Evolutionary conservation across 2,888 invertebrate genomes (phyloP).

Genomic region (Flabesymbios commensalis): DNA sequence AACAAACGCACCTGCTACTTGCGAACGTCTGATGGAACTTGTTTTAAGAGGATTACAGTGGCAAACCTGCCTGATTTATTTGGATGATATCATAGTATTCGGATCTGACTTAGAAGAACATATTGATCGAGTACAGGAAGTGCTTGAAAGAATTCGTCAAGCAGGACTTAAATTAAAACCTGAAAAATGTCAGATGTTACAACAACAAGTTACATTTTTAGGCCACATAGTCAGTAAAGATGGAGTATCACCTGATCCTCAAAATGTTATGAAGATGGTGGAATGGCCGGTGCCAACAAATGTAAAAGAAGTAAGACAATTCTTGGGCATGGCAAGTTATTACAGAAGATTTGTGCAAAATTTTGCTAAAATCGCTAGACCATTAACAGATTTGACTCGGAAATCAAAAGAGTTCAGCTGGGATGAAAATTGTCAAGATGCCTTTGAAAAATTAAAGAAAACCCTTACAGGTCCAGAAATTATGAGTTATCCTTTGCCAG

Average conservation of each 20-base stretch:
- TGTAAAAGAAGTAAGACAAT: conserved; percentile 23
- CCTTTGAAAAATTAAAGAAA: conserved; percentile 18
- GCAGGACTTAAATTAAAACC: conserved; percentile 8
- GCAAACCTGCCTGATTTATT: not conserved
- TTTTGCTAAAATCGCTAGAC: conserved; percentile 19
- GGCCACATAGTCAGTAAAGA: conserved; percentile 6
- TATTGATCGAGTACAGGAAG: conserved; percentile 21
- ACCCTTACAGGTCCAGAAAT: conserved; percentile 16
- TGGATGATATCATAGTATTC: conserved; percentile 9
- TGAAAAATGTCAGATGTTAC: conserved; percentile 28
- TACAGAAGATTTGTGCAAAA: conserved; percentile 23
- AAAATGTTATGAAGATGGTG: not conserved
- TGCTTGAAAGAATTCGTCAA: conserved; percentile 23
- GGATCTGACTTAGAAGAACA: conserved; percentile 20
- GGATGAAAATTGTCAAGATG: not conserved
- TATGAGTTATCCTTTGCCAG: conserved; percentile 11
- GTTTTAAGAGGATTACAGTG: conserved; percentile 3
- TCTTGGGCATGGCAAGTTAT: conserved; percentile 25
- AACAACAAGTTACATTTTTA: conserved; percentile 20
- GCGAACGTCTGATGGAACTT: not conserved
- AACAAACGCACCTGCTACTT: conserved; percentile 1
- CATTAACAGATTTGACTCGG: conserved; percentile 20
- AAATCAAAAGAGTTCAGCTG: not conserved
- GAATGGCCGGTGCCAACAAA: conserved; percentile 2
- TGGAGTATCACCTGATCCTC: not conserved